phyloP scores from a whole-genome alignment of 37 sponge, comb jelly and placozoan genomes.

The Tethya wilhelma region DNA sequence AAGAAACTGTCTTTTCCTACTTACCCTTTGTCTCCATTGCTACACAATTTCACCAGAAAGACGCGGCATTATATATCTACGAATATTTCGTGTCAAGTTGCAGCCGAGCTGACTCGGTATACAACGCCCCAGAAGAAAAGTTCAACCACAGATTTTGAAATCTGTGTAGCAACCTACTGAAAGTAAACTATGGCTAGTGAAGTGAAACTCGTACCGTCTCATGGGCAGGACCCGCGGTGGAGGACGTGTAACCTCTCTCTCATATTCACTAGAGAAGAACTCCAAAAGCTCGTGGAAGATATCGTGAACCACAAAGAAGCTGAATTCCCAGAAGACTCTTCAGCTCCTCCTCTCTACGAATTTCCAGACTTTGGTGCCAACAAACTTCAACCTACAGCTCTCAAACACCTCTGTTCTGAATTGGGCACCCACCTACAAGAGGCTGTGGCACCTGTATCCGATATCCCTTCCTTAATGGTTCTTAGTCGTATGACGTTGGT shows the following conservation, averaged over 20 bases:
- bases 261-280: not conserved
- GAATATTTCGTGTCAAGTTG: too few species aligned
- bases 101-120: too few species aligned
- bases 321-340: constrained; percentile 3
- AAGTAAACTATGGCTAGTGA: too few species aligned
- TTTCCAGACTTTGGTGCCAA: constrained; percentile 47
- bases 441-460: constrained; percentile 15
- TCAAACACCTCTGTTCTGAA: constrained; percentile 11
- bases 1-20: too few species aligned
- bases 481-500: constrained; percentile 1
- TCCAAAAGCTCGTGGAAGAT: constrained; percentile 14
- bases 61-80: too few species aligned
- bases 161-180: too few species aligned
- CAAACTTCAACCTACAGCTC: constrained; percentile 16
- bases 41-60: too few species aligned
- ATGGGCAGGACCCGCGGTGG: not conserved
- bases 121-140: too few species aligned
- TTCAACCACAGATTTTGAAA: too few species aligned
- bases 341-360: not conserved
- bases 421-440: not conserved
- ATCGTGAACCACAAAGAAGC: too few species aligned
- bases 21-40: too few species aligned
- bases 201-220: too few species aligned
- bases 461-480: constrained; percentile 38
- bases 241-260: not conserved